Evolutionary conservation across 2,797 vertebrate species (phyloP), one percentile per base, ranked within the genome.

Genomic region (Pitangus sulphuratus): DNA sequence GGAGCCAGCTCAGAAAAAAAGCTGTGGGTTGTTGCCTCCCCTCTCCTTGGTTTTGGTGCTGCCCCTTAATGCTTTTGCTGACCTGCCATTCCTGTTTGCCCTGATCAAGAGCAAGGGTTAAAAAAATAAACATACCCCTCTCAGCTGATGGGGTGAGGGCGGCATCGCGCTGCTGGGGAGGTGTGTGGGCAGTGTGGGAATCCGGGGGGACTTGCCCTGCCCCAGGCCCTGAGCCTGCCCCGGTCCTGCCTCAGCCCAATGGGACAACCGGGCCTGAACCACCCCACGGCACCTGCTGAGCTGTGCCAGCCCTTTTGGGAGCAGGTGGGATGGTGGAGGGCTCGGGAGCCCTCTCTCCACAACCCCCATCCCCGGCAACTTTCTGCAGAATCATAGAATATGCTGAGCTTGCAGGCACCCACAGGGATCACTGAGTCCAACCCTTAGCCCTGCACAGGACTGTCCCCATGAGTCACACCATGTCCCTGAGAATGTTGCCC

Each of bases 181-280:
- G 21, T 42, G 70, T 72, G 95, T 95, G 86, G 93, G 80, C 78
- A 64, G 51, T 57, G 24, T 78, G 90, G 80, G 69, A 86, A 90
- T 10, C 6, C 0, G 37, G 40, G 64, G 60, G 35, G 30, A 50
- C 57, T 57, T 31, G 1, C 91, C 90, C 90, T 76, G 74, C 86
- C 96, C 80, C 1, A 11, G 62, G 87, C 87, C 84, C 47, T 1
- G 1, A 54, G 22, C 54, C 75, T 79, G 66, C 71, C 70, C 50
- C 1, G 1, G 22, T 15, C 76, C 81, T 84, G 77, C 87, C 2
- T 84, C 94, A 94, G 68, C 64, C 79, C 1, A 5, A 64, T 76
- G 93, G 89, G 83, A 85, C 39, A 91, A 93, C 58, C 1, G 1
- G 45, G 58, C 69, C 61, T 53, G 77, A 28, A 80, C 19, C 9